These are phyloP conservation scores for Drosophila yakuba DNA, from an alignment of 1,140 invertebrate species.

Conservation along the genomic window DNA sequence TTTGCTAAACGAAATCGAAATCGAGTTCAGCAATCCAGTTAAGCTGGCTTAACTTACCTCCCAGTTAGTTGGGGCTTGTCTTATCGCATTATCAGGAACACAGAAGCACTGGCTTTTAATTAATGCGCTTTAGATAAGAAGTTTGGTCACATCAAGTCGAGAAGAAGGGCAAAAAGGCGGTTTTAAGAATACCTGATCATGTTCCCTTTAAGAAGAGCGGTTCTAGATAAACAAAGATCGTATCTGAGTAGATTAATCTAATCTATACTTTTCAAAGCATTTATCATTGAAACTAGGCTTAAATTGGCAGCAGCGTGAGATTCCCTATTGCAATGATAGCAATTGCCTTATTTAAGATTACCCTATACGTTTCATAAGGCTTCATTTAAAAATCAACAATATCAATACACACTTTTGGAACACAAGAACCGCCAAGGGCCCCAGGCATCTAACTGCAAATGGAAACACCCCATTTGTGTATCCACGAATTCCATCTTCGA, in stretches of 20 bases:
- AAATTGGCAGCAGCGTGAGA: too few species aligned
- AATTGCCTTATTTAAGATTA: too few species aligned
- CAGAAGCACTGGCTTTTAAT: constrained; percentile 48
- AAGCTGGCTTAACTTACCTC: constrained; percentile 12
- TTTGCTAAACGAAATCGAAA: constrained; percentile 9
- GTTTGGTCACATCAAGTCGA: not conserved
- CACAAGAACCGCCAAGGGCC: constrained; percentile 27
- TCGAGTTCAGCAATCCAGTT: constrained; percentile 25
- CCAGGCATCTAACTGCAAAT: constrained; percentile 62
- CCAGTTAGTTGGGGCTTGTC: constrained; percentile 44
- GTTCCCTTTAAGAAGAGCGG: too few species aligned
- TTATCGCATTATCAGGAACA: constrained; percentile 61
- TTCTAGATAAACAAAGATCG: not conserved
- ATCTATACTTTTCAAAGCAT: too few species aligned
- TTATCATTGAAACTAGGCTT: too few species aligned
- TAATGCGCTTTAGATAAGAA: constrained; percentile 53
- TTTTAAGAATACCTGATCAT: too few species aligned
- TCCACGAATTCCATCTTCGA: not conserved
- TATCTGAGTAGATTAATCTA: not conserved
- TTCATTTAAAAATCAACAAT: too few species aligned
- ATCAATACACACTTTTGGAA: too few species aligned
- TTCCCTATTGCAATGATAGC: too few species aligned
- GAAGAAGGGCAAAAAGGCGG: not conserved
- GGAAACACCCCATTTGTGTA: not conserved
- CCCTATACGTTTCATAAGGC: too few species aligned